Evolutionary conservation across 2,797 vertebrate genomes (phyloP), one percentile per base, ranked within the genome.

Genomic region (Phrynocephalus forsythii): DNA sequence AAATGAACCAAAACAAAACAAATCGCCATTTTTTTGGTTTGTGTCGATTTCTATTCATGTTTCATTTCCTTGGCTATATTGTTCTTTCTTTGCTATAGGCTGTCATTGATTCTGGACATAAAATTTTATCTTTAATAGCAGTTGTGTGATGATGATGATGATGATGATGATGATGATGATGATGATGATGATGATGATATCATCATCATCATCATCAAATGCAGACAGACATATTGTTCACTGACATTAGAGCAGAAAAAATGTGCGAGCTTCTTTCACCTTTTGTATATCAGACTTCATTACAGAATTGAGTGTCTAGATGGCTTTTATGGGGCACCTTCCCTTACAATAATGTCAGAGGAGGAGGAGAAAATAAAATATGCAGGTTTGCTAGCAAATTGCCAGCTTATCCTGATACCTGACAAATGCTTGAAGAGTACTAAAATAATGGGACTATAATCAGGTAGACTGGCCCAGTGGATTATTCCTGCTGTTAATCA

Each of bases 331-430:
- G 48, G 67, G 48, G 20, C 44, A 52, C 28, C 71, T 71, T 4
- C 82, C 68, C 68, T 20, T 9, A 48, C 28, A 71, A 72, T 52
- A 72, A 71, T 30, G 9, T 52, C 28, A 24, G 5, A 52, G 82
- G 82, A 30, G 82, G 82, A 30, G 30, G 56, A 83, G 28, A 83
- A 83, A 72, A 83, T n/a, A 71, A 52, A 72, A 52, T 71, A 83
- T 50, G 28, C 44, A 30, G 68, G 16, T 52, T 52, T 83, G 68
- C 24, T 30, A 30, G 52, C 48, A 71, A 71, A 30, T 83, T 83
- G 6, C 16, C 44, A 81, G 30, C 22, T 81, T 83, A 71, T 28
- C 28, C 28, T 83, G 68, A 83, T 24, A 9, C 48, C 71, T 48
- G 33, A 26, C 69, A 33, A 52, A 71, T 71, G 1, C 82, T 56